Conservation (phyloP, 2,797 vertebrate species). For the Valencia hispanica region DNA sequence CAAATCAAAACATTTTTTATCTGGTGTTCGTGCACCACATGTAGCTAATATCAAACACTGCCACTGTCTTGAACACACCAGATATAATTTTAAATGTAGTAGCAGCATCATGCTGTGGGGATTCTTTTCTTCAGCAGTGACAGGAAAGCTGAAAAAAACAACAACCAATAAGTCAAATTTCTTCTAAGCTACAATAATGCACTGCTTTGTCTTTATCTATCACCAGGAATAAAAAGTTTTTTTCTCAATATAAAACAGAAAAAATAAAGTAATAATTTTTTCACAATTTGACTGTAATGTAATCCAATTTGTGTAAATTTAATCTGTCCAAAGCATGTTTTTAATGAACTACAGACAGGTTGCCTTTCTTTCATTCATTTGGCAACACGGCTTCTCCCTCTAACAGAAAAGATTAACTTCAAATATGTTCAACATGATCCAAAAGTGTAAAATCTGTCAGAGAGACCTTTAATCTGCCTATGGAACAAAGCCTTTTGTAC, state of each 20-base stretch:
- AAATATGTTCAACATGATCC: conserved; percentile 93
- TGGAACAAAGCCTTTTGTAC: conserved; percentile 91
- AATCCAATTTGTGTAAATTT: not conserved
- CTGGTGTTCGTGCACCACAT: not conserved
- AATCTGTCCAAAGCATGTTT: conserved; percentile 2
- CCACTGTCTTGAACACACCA: not conserved
- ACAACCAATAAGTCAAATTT: not conserved
- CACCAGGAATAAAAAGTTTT: not conserved
- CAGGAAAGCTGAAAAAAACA: not conserved
- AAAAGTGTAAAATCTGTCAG: conserved; percentile 95
- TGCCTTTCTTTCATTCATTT: conserved; percentile 36
- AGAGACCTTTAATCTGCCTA: conserved; percentile 94
- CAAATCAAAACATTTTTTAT: not conserved
- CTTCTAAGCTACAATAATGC: not conserved
- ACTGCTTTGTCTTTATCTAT: not conserved
- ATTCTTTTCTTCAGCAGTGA: not conserved
- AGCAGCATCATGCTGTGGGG: not conserved
- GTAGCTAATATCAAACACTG: not conserved
- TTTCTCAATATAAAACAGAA: not conserved
- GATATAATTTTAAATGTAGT: not conserved
- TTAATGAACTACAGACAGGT: not conserved
- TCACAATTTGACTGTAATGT: not conserved
- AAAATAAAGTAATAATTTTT: not conserved
- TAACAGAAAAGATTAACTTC: conserved; percentile 89
- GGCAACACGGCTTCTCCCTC: conserved; percentile 76